Percentiles rank a stretch among this genome's conserved stretches.
Conservation (phyloP, 2,113 vertebrate genomes). For the Australoheros scitulus region DNA sequence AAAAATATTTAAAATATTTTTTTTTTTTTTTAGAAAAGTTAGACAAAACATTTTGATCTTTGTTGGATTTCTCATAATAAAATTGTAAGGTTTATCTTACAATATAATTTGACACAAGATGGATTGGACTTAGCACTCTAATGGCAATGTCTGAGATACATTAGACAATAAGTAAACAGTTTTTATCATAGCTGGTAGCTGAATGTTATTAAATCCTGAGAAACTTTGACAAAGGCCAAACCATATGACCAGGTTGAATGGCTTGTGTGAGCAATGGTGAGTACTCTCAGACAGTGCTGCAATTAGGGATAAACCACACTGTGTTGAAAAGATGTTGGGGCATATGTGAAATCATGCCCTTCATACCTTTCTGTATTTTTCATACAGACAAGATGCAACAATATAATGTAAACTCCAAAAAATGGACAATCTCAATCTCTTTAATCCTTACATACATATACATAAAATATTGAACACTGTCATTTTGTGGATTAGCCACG, state of each 20-base stretch:
- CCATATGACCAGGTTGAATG: neutral
- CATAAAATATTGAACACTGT: neutral
- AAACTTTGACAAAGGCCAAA: too few species aligned
- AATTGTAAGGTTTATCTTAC: too few species aligned
- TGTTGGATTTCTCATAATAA: neutral
- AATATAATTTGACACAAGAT: too few species aligned
- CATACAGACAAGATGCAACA: neutral
- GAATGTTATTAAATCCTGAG: neutral
- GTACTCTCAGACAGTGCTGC: neutral
- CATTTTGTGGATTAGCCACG: neutral
- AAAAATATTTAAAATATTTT: too few species aligned
- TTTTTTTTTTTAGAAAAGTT: neutral
- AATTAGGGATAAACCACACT: neutral
- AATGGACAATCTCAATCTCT: neutral
- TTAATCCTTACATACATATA: neutral
- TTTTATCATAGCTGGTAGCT: too few species aligned
- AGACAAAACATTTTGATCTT: fast-evolving
- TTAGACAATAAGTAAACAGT: too few species aligned
- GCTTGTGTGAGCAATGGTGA: neutral
- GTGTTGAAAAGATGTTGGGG: neutral
- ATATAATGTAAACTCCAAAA: neutral
- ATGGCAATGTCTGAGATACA: neutral
- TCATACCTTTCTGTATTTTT: neutral
- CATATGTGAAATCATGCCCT: neutral
- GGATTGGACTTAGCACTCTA: too few species aligned